Evolutionary conservation across 2,888 invertebrate species (phyloP).

Genomic region (Leptinotarsa juncta): DNA sequence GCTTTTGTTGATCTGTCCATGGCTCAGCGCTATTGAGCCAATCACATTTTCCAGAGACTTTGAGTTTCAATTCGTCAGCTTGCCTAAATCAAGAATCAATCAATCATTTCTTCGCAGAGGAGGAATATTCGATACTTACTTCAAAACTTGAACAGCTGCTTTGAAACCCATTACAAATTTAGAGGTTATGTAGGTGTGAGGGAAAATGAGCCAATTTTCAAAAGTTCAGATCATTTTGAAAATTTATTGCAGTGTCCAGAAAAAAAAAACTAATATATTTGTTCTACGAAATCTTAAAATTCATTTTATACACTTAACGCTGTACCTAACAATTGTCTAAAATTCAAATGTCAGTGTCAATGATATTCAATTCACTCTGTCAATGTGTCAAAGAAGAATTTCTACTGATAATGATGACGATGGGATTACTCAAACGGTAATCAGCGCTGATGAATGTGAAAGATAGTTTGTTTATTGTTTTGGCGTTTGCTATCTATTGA

Average conservation of each 20-base stretch:
- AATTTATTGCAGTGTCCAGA: background rate
- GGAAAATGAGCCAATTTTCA: background rate
- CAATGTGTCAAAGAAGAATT: too few species aligned
- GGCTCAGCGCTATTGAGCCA: slow-evolving; percentile 61
- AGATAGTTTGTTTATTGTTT: too few species aligned
- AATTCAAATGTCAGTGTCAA: slow-evolving; percentile 4
- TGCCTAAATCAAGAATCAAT: slow-evolving; percentile 67
- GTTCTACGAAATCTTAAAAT: background rate
- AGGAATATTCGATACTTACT: slow-evolving; percentile 66
- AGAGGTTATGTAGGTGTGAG: slow-evolving; percentile 13
- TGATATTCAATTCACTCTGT: background rate
- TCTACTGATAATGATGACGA: too few species aligned
- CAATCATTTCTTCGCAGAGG: background rate
- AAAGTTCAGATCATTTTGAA: slow-evolving; percentile 30
- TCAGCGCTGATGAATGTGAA: too few species aligned
- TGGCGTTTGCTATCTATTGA: too few species aligned
- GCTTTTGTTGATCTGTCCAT: slow-evolving; percentile 68
- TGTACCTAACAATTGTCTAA: background rate
- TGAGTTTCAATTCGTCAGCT: slow-evolving; percentile 80
- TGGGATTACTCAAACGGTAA: too few species aligned
- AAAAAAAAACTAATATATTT: background rate
- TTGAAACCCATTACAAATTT: slow-evolving; percentile 74
- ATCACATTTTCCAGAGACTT: slow-evolving; percentile 73
- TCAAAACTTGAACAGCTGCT: slow-evolving; percentile 80
- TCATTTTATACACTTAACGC: background rate